A percentile compares a stretch with the other conserved stretches of the same genome.
phyloP scores from a whole-genome alignment of 2,113 vertebrate genomes.

The Natator depressus region DNA sequence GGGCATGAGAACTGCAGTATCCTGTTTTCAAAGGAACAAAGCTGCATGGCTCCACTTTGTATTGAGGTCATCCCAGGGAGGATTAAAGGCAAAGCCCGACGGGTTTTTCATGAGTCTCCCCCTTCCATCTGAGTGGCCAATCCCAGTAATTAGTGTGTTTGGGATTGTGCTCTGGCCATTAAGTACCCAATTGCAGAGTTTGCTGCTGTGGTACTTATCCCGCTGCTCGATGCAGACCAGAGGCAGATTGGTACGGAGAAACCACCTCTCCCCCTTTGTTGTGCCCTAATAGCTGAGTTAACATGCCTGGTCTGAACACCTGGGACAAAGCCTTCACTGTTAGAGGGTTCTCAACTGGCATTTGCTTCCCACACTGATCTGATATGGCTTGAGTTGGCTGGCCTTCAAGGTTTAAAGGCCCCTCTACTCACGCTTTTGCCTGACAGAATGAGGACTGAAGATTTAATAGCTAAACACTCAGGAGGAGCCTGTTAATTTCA shows the following conservation, averaged over 20 bases:
- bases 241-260: not conserved
- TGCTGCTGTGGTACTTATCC: not conserved
- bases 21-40: not conserved
- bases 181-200: not conserved
- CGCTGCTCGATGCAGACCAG: not conserved
- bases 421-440: not conserved
- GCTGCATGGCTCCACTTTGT: not conserved
- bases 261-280: too few species aligned
- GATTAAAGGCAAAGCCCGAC: rapidly evolving
- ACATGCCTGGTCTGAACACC: not conserved
- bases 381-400: not conserved
- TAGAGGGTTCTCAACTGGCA: not conserved
- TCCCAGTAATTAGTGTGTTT: not conserved
- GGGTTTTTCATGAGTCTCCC: not conserved
- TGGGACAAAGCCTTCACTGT: not conserved
- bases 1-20: not conserved
- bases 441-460: not conserved
- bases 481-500: not conserved
- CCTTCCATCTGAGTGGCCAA: not conserved
- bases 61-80: rapidly evolving
- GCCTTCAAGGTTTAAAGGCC: not conserved
- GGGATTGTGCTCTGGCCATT: not conserved
- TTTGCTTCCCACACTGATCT: not conserved
- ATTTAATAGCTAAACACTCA: not conserved
- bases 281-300: not conserved